Percentiles rank a stretch among this genome's conserved stretches.
Conservation (phyloP, 2,113 vertebrate species). For the Datnioides undecimradiatus region DNA sequence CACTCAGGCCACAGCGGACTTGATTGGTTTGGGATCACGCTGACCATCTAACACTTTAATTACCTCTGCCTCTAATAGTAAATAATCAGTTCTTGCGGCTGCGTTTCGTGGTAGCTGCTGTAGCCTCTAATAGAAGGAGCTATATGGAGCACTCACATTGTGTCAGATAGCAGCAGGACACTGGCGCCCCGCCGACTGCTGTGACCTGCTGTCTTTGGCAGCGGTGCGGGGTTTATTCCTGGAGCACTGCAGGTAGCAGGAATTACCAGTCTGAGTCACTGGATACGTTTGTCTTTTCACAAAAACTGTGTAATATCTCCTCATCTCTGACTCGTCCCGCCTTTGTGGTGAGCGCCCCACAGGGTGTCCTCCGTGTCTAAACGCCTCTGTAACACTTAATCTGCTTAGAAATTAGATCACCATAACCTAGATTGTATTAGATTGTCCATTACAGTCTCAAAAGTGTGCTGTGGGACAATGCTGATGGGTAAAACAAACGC, state of each 20-base stretch:
- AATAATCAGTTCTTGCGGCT: no score
- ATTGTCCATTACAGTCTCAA: neutral
- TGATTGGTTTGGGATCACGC: neutral
- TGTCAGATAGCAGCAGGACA: neutral
- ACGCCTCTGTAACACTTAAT: constrained; percentile 28
- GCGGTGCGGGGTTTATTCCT: neutral
- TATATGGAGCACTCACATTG: neutral
- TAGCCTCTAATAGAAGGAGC: neutral
- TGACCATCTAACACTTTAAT: neutral
- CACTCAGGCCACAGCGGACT: neutral
- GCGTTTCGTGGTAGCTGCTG: neutral
- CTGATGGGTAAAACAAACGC: neutral
- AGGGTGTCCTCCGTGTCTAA: neutral
- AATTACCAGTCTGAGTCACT: neutral
- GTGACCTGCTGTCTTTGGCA: constrained; percentile 1
- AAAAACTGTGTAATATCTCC: neutral
- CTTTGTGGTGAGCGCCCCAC: neutral
- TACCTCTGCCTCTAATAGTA: no score
- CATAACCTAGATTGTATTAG: neutral
- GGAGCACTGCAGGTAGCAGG: neutral
- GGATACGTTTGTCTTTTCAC: neutral
- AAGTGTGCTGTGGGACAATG: neutral
- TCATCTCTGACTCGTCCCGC: neutral
- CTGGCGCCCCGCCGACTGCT: neutral
- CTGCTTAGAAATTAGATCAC: constrained; percentile 39